Base-by-base conservation (phyloP, 2,797 vertebrate species). In the Lemur catta region DNA sequence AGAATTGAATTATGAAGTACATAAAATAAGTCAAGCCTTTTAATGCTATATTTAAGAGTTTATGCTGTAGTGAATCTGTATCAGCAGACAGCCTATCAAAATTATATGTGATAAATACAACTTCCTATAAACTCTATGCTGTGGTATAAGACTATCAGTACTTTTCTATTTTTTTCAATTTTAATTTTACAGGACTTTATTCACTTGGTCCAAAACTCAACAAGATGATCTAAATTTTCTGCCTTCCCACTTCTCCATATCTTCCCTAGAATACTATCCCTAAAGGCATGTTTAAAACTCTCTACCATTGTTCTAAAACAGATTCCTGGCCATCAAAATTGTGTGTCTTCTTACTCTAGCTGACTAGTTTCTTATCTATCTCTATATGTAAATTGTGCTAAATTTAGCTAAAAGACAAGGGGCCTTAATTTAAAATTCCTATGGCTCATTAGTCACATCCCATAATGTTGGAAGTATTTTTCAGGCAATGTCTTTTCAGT, bases 321-420 rank as follows among this genome's bases (percentile, higher is more conserved):
- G 18, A 46, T 57, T 90, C 30, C 33, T 26, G 69, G 17, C 7
- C 38, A 59, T 59, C 61, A 89, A 65, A 93, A 94, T 72, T 52
- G 9, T n/a, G 14, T 84, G 38, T 82, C 43, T 46, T 55, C 22
- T 10, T 26, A 69, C 17, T 92, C 65, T 93, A 75, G 26, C 26
- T 90, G 33, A 82, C 33, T 93, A 78, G 41, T 91, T 96, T 87
- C 91, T 96, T 74, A 94, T 81, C 46, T 84, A 76, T 93, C 75
- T 81, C 89, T 89, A 67, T 76, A 84, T 72, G 84, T 84, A 96
- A 95, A 89, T 87, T 84, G 41, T 84, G 30, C 79, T 94, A 92
- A 97, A 94, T 95, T 97, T 95, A 93, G 95, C 86, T 74, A 89
- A 94, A 89, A 87, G 89, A 92, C 63, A 89, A 96, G 35, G 57